Conservation (phyloP, 1,140 invertebrate genomes). For the Drosophila willistoni region DNA sequence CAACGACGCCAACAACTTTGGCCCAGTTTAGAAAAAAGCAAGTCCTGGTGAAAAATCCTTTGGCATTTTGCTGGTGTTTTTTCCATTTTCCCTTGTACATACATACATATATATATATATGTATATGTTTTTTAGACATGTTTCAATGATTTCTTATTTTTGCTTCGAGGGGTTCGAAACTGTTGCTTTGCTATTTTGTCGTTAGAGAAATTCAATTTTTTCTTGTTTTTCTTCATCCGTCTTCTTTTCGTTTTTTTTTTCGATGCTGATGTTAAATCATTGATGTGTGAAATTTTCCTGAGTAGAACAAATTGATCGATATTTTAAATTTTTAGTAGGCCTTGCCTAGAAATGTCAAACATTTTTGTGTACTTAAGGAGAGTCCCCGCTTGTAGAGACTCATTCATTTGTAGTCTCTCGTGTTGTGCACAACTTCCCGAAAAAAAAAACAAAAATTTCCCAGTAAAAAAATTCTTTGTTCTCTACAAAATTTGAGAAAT, state of each 20-base stretch:
- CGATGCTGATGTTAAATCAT: constrained; percentile 59
- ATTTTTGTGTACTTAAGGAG: not conserved
- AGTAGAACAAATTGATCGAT: constrained; percentile 58
- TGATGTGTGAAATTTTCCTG: constrained; percentile 72
- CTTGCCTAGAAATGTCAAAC: constrained; percentile 17
- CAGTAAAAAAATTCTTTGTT: constrained; percentile 43
- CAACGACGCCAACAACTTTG: constrained; percentile 42
- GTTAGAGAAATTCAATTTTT: constrained; percentile 66
- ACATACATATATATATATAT: constrained; percentile 6
- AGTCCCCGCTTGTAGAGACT: not conserved
- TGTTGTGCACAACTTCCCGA: constrained; percentile 33
- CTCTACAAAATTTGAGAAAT: constrained; percentile 3
- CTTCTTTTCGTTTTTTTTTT: constrained; percentile 10
- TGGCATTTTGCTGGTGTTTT: constrained; percentile 51
- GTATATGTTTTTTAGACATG: constrained; percentile 64
- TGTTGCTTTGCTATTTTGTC: constrained; percentile 72
- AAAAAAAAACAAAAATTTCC: constrained; percentile 28
- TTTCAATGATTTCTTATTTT: constrained; percentile 81
- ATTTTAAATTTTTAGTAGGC: constrained; percentile 48
- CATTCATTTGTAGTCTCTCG: constrained; percentile 39
- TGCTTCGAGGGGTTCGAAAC: constrained; percentile 61
- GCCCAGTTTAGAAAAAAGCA: constrained; percentile 61
- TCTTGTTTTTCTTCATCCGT: constrained; percentile 54
- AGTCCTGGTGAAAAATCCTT: constrained; percentile 64
- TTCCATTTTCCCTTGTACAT: constrained; percentile 19